Conservation (phyloP, 2,113 vertebrate species). For the Tursiops truncatus region DNA sequence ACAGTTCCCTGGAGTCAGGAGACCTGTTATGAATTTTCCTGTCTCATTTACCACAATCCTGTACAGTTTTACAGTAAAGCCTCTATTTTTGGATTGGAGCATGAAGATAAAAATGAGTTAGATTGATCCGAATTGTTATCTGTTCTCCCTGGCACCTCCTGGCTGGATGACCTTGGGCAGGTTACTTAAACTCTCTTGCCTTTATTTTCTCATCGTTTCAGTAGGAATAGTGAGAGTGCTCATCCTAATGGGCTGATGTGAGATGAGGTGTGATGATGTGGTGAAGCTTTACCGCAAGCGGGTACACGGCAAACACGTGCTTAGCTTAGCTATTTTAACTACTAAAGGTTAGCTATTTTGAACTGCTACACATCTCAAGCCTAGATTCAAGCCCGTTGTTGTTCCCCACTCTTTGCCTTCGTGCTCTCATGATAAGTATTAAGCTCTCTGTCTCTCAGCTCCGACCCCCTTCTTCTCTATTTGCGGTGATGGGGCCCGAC, state of each 20-base stretch:
- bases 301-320: rapidly evolving
- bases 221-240: background rate
- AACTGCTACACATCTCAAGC: background rate
- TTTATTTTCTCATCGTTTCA: background rate
- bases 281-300: background rate
- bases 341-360: background rate
- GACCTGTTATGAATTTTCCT: conserved; percentile 70
- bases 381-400: background rate
- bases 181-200: background rate
- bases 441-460: background rate
- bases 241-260: background rate
- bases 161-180: background rate
- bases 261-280: background rate
- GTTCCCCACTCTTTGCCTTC: background rate
- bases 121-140: conserved; percentile 38
- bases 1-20: conserved; percentile 72
- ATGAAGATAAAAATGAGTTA: conserved; percentile 30
- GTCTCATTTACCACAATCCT: conserved; percentile 67
- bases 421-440: background rate
- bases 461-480: background rate
- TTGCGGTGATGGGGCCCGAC: background rate
- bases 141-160: background rate
- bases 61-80: conserved; percentile 73
- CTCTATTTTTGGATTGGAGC: conserved; percentile 65
- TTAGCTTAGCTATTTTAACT: background rate